These are phyloP conservation scores for Paratrypauchen microcephalus DNA, from an alignment of 2,797 vertebrate genomes.

Conservation along the genomic window DNA sequence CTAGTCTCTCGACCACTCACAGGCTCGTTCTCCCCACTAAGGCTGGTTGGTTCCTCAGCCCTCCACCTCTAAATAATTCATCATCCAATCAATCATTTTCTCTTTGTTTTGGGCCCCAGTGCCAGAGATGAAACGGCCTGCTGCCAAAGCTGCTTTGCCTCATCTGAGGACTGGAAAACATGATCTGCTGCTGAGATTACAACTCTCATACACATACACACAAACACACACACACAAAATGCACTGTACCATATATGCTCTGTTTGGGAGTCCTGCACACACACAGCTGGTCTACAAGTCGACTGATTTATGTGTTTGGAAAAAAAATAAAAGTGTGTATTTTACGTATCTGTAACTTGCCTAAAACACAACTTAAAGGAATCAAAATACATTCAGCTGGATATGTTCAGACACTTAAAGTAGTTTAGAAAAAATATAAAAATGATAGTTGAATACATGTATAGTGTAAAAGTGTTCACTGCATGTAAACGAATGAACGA, in stretches of 20 bases:
- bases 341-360: background rate
- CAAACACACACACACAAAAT: conserved; percentile 52
- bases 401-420: background rate
- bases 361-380: background rate
- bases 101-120: conserved; percentile 87
- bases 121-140: conserved; percentile 82
- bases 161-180: conserved; percentile 84
- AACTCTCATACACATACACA: conserved; percentile 59
- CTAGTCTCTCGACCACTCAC: conserved; percentile 46
- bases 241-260: conserved; percentile 43
- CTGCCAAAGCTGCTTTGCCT: conserved; percentile 84
- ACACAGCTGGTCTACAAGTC: conserved; percentile 27
- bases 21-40: conserved; percentile 62
- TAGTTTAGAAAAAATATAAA: background rate
- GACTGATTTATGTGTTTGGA: conserved; percentile 28
- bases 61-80: conserved; percentile 86
- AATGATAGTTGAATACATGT: too few species aligned
- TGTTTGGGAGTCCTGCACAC: conserved; percentile 51
- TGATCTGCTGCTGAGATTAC: conserved; percentile 84
- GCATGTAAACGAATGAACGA: background rate
- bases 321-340: conserved; percentile 13
- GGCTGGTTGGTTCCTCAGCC: conserved; percentile 75
- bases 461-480: background rate
- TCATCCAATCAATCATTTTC: conserved; percentile 87
- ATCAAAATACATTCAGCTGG: background rate